Evolutionary conservation across 2,888 invertebrate genomes (phyloP).

Genomic region (Megamerina dolium): DNA sequence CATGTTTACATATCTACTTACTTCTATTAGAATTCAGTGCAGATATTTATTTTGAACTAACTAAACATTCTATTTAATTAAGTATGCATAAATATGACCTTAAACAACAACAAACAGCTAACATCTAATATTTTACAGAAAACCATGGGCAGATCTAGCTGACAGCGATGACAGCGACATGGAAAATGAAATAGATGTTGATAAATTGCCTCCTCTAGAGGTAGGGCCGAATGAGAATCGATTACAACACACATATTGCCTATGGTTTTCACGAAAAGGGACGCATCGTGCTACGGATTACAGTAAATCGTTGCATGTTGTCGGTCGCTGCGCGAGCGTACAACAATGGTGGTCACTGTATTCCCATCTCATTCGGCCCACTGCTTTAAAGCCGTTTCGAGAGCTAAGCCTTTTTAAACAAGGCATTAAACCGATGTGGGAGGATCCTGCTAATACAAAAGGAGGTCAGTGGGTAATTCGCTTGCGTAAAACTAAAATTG

Average conservation of each 20-base stretch:
- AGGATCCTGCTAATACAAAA: slow-evolving; percentile 91
- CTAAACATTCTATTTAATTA: too few relatives aligned
- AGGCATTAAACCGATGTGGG: slow-evolving; percentile 99
- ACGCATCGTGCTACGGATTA: slow-evolving; percentile 47
- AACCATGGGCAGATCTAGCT: slow-evolving; percentile 40
- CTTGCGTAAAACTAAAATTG: slow-evolving; percentile 88
- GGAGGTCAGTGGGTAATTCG: slow-evolving; percentile 99
- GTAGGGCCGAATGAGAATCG: slow-evolving; percentile 84
- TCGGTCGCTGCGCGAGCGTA: slow-evolving; percentile 83
- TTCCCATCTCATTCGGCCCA: slow-evolving; percentile 83
- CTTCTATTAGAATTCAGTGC: too few relatives aligned
- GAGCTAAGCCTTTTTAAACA: slow-evolving; percentile 96
- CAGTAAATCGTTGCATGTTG: slow-evolving; percentile 67
- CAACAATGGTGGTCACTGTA: slow-evolving; percentile 98
- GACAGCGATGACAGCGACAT: slow-evolving; percentile 62
- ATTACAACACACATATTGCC: slow-evolving; percentile 86
- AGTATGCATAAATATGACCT: too few relatives aligned
- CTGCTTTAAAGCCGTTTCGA: slow-evolving; percentile 82
- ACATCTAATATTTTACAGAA: slow-evolving; percentile 26
- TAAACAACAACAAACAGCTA: too few relatives aligned
- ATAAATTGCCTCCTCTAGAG: slow-evolving; percentile 59
- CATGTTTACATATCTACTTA: too few relatives aligned
- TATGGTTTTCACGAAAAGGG: slow-evolving; percentile 73
- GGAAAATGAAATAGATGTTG: slow-evolving; percentile 55
- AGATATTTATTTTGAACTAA: too few relatives aligned